Evolutionary conservation across 2,113 vertebrate species (phyloP).

Genomic region (Bubo bubo): DNA sequence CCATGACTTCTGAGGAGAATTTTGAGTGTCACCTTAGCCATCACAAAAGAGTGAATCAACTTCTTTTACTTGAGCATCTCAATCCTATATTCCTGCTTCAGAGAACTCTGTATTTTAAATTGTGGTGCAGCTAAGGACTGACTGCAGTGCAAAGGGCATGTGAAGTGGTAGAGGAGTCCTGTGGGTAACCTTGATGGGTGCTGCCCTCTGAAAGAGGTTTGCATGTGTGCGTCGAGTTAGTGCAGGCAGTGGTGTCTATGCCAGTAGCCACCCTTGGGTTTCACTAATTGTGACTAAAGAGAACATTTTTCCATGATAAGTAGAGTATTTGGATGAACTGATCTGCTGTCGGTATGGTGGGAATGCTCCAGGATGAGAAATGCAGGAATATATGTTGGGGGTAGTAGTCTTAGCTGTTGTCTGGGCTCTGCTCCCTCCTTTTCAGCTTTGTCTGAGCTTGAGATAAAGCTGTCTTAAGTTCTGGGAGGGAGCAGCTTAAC

Average conservation of each 20-base stretch:
- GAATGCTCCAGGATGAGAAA: background rate
- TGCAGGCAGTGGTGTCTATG: background rate
- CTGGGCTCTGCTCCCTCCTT: background rate
- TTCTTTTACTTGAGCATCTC: background rate
- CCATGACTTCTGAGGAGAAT: constrained; percentile 17
- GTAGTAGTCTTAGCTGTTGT: background rate
- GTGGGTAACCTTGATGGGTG: background rate
- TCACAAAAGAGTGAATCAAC: background rate
- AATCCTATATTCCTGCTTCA: background rate
- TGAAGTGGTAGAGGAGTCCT: background rate
- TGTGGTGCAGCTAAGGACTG: background rate
- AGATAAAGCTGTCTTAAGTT: background rate
- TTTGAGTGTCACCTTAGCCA: constrained; percentile 23
- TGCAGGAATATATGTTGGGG: rapidly evolving
- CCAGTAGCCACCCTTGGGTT: background rate
- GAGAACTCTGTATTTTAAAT: background rate
- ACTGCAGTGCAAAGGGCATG: background rate
- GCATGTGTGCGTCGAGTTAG: background rate
- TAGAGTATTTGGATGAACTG: background rate
- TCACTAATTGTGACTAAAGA: background rate
- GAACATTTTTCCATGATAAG: rapidly evolving
- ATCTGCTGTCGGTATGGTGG: background rate
- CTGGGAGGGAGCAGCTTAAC: background rate
- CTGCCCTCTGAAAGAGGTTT: background rate
- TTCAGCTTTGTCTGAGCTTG: background rate